Conservation (phyloP, 1,140 invertebrate species). For the Cataglyphis hispanica region DNA sequence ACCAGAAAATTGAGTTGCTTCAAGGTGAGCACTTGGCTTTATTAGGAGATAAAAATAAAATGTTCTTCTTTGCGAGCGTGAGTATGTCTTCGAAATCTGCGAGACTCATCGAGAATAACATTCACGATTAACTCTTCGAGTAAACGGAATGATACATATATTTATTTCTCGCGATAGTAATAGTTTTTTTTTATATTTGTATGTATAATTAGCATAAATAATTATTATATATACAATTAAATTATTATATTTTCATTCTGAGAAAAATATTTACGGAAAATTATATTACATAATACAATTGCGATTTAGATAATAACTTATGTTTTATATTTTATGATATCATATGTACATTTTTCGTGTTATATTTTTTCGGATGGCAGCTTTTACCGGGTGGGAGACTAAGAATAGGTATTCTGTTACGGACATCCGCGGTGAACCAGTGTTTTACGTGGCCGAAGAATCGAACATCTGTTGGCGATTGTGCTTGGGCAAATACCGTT, state of each 20-base stretch:
- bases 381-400: conserved; percentile 73
- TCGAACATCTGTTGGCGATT: conserved; percentile 92
- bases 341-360: not conserved
- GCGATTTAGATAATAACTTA: not conserved
- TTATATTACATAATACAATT: not conserved
- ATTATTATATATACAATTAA: not conserved
- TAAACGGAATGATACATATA: not conserved
- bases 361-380: conserved; percentile 45
- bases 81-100: conserved; percentile 12
- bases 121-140: not conserved
- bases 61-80: not conserved
- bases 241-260: conserved; percentile 13
- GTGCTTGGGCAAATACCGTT: conserved; percentile 92
- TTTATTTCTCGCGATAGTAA: conserved; percentile 5
- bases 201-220: not conserved
- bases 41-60: conserved; percentile 36
- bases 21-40: conserved; percentile 88
- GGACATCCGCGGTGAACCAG: conserved; percentile 80
- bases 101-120: not conserved
- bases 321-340: not conserved
- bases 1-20: conserved; percentile 95
- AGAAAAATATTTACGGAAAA: not conserved
- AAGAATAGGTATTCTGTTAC: conserved; percentile 78
- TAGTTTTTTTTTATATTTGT: conserved; percentile 7
- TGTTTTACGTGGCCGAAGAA: conserved; percentile 95